Evolutionary conservation across 2,797 vertebrate species (phyloP), one percentile per base, ranked within the genome.

Genomic region (Falco naumanni): DNA sequence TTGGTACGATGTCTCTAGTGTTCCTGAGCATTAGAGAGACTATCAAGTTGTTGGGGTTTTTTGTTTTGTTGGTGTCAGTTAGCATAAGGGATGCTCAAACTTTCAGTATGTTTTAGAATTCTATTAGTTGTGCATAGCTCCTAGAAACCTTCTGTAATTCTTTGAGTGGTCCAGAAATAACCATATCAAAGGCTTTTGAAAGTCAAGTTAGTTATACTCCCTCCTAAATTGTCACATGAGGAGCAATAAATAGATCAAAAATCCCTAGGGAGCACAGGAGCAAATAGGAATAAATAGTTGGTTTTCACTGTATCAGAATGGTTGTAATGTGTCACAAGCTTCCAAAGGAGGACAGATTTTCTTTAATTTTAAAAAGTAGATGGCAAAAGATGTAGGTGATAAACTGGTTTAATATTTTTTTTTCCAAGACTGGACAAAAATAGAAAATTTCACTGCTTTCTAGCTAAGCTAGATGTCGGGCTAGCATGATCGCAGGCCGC

Each of bases 241-340:
- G 43, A 94, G 85, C 79, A 95, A 93, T 87, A 95, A 95, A 90
- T 95, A 94, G 83, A 93, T 82, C 43, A 82, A 88, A 95, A 91
- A 86, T 92, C 31, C 74, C 37, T 70, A 70, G 70, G 63, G 56
- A 95, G 29, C 25, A 78, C 48, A 84, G 64, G 65, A 94, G 51
- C 72, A 94, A 82, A 93, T 65, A 84, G 51, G 59, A 95, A 90
- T 86, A 91, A 95, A 81, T 76, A 69, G 63, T 71, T 82, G n/a
- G 5, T 29, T 91, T 93, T 82, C 22, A 37, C 54, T 72, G 14
- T 76, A 56, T 90, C 65, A 56, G 45, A 88, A 84, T 63, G 43
- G n/a, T 84, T 81, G 41, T 83, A 43, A 61, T 28, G 26, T 94
- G 48, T 87, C 64, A 39, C 33, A 63, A 31, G 48, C 39, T 96